Base-by-base conservation (phyloP, 1,140 invertebrate genomes). In the Drosophila serrata region DNA sequence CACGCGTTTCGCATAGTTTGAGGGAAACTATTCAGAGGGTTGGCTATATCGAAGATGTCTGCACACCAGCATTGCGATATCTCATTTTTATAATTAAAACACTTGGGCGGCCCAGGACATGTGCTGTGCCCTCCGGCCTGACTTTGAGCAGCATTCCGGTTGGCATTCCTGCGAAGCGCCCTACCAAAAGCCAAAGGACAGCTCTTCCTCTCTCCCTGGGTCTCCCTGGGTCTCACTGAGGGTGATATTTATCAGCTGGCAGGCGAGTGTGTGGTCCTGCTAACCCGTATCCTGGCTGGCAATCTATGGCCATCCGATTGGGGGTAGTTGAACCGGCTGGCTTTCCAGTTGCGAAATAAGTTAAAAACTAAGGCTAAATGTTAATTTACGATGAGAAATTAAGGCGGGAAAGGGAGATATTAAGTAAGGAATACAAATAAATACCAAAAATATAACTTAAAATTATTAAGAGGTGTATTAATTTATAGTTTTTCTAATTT, bases 81-180 rank as follows among this genome's bases (percentile, higher is more conserved):
- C 74, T 76, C 74, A 76, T 78, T 78, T 76, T 76, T 78, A 77
- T 78, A 78, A 78, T 78, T 78, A 78, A 78, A 78, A 78, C 75
- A 76, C 73, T 78, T 76, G 74, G 65, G 75, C 58, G 65, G 75
- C 58, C 63, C 69, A 53, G 64, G 63, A 78, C 73, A 62, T 77
- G 67, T 74, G 46, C 65, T 59, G 37, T 53, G 53, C 48, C 45
- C 40, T 43, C 35, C 24, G 45, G 17, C 29, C 9, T 45, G 55
- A n/a, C 31, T 61, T 13, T 40, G 46, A 19, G 67, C 40, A 72
- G 70, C 70, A 74, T 74, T 74, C 70, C 72, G 68, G 70, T 42
- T 51, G 61, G 45, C 45, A 75, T 76, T 78, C 74, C 74, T 49
- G 29, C 49, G 57, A 65, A 68, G 49, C 75, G 65, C 61, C 61